Evolutionary conservation across 1,140 invertebrate species (phyloP), one percentile per base, ranked within the genome.

Genomic region (Lanistes nyassanus): DNA sequence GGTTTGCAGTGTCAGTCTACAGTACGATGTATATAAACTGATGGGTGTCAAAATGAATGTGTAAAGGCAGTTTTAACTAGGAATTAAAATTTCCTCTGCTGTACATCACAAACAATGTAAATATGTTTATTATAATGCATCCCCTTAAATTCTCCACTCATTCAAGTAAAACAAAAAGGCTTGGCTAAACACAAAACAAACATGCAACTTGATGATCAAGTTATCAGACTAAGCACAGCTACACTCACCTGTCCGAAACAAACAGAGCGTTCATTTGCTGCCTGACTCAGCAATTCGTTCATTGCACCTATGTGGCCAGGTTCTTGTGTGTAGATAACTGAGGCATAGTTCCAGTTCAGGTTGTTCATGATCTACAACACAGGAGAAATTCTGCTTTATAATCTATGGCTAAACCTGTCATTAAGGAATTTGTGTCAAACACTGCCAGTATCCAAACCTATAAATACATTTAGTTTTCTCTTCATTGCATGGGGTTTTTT

Each of bases 311-410:
- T 92, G n/a, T 93, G 93, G 83, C 94, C 92, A 60, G 92, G 91
- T 9, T 90, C 91, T 77, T 92, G 90, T 4, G 91, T 90, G 83
- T 93, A 92, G 11, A 93, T 91, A 0, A 92, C 92, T 31, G 93
- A 93, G 3, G 95, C 92, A 84, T 95, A 95, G 19, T 93, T 94
- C 94, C 94, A 96, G 29, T 91, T 90, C 70, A 94, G 91, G 21
- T 77, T 88, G 82, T 91, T 89, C 47, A 94, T 90, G 70, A 94
- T 92, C 85, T 94, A 92, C 13, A 70, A 31, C 53, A 3, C 31
- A 58, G 11, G 51, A n/a, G 42, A 47, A 47, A 47, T 47, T 47
- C 42, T 47, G 19, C 9, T 16, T 47, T 47, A 47, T 47, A 47
- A 6, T 47, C 2, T 16, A 47, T 47, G 42, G 19, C 9, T 9